phyloP scores from a whole-genome alignment of 1,140 invertebrate species.

The Drosophila ironensis region DNA sequence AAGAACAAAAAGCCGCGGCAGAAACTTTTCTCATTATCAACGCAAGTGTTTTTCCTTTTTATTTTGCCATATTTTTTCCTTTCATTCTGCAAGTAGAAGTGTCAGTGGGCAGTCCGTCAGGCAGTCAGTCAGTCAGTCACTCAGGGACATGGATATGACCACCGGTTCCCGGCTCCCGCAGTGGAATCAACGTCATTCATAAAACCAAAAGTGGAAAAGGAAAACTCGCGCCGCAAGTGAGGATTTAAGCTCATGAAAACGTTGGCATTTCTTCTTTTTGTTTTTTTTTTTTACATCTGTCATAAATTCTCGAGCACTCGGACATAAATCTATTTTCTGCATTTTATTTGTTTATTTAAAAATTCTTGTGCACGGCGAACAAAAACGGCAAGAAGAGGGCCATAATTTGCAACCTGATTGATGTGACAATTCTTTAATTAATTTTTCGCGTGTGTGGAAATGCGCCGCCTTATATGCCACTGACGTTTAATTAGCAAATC shows the following conservation, averaged over 20 bases:
- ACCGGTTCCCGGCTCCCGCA: background rate
- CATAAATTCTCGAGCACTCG: slow-evolving; percentile 64
- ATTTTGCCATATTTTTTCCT: background rate
- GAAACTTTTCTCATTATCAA: slow-evolving; percentile 70
- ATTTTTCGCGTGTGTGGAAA: slow-evolving; percentile 50
- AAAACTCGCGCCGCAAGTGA: background rate
- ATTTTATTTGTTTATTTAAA: slow-evolving; percentile 78
- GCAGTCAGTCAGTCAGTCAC: too few species aligned
- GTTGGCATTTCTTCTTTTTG: too few species aligned
- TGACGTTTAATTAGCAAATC: slow-evolving; percentile 65
- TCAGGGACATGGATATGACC: slow-evolving; percentile 53
- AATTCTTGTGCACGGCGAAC: slow-evolving; percentile 45
- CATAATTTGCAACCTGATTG: slow-evolving; percentile 71
- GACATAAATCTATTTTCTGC: slow-evolving; percentile 74
- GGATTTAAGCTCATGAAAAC: slow-evolving; percentile 17
- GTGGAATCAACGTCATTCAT: slow-evolving; percentile 30
- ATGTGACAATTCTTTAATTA: slow-evolving; percentile 78
- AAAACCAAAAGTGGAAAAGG: slow-evolving; percentile 7
- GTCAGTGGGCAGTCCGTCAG: slow-evolving; percentile 28
- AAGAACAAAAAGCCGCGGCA: slow-evolving; percentile 12
- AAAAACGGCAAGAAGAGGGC: slow-evolving; percentile 19
- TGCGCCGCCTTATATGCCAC: slow-evolving; percentile 23
- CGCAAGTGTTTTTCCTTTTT: slow-evolving; percentile 57
- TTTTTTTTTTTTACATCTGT: slow-evolving; percentile 78
- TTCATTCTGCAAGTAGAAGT: slow-evolving; percentile 14